Conservation (phyloP, 2,797 vertebrate species). For the Chiroxiphia lanceolata region DNA sequence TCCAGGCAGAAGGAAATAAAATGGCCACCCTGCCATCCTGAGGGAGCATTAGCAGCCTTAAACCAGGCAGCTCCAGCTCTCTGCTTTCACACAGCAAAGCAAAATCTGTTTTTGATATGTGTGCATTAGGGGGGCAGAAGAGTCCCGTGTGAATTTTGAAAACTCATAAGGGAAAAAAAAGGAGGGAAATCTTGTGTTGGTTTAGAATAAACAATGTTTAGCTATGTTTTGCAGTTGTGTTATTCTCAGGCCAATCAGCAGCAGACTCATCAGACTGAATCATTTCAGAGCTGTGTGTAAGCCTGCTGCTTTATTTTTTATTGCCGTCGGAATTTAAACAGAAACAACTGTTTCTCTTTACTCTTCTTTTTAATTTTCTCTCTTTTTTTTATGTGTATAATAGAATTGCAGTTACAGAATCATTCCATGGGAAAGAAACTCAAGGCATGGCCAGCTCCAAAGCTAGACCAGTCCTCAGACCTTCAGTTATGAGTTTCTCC, state of each 20-base stretch:
- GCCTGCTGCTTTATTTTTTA: background rate
- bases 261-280: conserved; percentile 5
- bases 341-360: background rate
- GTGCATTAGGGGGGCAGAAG: background rate
- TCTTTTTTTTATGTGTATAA: background rate
- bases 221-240: background rate
- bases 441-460: background rate
- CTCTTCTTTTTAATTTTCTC: background rate
- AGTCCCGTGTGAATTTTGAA: background rate
- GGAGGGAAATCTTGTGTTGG: background rate
- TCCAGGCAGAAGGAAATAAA: background rate
- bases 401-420: background rate
- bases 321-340: background rate
- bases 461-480: background rate
- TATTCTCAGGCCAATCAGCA: background rate
- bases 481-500: background rate
- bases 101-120: background rate
- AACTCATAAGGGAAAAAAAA: background rate
- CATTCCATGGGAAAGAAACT: background rate
- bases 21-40: background rate
- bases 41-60: background rate
- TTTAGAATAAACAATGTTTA: conserved; percentile 6
- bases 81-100: background rate
- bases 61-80: background rate
- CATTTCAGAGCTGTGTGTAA: background rate